phyloP scores from a whole-genome alignment of 2,113 vertebrate species.

The Austrofundulus limnaeus region DNA sequence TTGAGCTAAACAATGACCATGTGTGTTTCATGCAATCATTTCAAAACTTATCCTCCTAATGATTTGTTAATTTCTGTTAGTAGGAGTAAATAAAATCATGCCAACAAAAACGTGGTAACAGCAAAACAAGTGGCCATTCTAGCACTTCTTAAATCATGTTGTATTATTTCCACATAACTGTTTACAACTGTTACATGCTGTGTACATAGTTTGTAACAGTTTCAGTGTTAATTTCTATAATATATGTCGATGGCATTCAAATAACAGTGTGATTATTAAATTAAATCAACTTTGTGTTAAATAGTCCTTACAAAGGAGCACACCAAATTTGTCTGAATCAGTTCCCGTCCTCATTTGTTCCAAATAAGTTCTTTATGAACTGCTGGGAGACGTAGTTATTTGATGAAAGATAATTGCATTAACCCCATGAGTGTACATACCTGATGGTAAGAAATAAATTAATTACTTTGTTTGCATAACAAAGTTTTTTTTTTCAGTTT shows the following conservation, averaged over 20 bases:
- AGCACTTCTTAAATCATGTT: too few relatives aligned
- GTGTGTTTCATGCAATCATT: too few relatives aligned
- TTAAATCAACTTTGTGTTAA: background rate
- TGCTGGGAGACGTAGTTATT: background rate
- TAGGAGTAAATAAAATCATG: too few relatives aligned
- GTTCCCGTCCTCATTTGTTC: slow-evolving; percentile 23
- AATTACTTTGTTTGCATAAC: background rate
- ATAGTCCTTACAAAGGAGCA: background rate
- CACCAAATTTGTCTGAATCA: background rate
- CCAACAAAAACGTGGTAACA: too few relatives aligned
- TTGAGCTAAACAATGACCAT: too few relatives aligned
- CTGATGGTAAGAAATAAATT: background rate
- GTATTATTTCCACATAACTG: too few relatives aligned
- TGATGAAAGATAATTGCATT: slow-evolving; percentile 9
- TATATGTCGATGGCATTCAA: background rate
- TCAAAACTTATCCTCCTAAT: too few relatives aligned
- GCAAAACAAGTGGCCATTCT: too few relatives aligned
- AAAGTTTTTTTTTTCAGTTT: background rate
- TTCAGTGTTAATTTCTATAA: background rate
- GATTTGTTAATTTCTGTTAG: too few relatives aligned
- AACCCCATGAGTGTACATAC: slow-evolving; percentile 5
- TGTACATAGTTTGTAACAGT: background rate
- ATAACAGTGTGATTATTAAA: background rate
- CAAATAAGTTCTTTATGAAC: background rate
- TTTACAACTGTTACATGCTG: too few relatives aligned